Conservation (phyloP, 2,113 vertebrate genomes). For the Solea senegalensis region DNA sequence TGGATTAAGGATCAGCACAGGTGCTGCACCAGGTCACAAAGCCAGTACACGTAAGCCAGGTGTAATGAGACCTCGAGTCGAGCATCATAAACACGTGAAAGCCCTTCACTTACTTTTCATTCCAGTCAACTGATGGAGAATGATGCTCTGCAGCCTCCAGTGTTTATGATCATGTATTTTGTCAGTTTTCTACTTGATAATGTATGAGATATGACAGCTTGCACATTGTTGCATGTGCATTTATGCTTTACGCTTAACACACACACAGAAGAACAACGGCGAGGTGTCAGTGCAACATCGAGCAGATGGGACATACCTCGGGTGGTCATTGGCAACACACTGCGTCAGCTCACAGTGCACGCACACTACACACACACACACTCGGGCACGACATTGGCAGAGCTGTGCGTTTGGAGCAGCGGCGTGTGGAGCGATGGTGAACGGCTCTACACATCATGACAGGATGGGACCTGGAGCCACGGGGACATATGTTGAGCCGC, state of each 20-base stretch:
- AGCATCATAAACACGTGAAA: slow-evolving; percentile 1
- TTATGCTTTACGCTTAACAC: slow-evolving; percentile 42
- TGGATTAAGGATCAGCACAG: not conserved
- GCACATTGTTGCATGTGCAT: slow-evolving; percentile 34
- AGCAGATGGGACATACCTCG: slow-evolving; percentile 70
- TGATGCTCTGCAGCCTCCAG: slow-evolving; percentile 4
- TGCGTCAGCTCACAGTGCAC: slow-evolving; percentile 28
- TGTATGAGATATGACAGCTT: slow-evolving; percentile 54
- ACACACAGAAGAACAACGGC: slow-evolving; percentile 39
- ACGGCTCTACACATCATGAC: slow-evolving; percentile 39
- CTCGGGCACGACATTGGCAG: slow-evolving; percentile 3
- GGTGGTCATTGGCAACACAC: slow-evolving; percentile 62
- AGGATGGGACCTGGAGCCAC: slow-evolving; percentile 48
- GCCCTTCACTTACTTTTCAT: not conserved
- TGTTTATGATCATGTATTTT: not conserved
- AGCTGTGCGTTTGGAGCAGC: slow-evolving; percentile 26
- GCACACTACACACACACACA: not conserved
- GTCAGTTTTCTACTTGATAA: slow-evolving; percentile 26
- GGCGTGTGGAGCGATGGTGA: slow-evolving; percentile 7
- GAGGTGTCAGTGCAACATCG: slow-evolving; percentile 50
- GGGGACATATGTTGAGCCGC: slow-evolving; percentile 58
- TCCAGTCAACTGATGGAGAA: slow-evolving; percentile 10
- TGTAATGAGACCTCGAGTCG: not conserved
- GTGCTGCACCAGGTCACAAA: not conserved
- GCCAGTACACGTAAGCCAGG: slow-evolving; percentile 8